Base-by-base conservation (phyloP, 2,888 invertebrate species). In the Patella ulyssiponensis region DNA sequence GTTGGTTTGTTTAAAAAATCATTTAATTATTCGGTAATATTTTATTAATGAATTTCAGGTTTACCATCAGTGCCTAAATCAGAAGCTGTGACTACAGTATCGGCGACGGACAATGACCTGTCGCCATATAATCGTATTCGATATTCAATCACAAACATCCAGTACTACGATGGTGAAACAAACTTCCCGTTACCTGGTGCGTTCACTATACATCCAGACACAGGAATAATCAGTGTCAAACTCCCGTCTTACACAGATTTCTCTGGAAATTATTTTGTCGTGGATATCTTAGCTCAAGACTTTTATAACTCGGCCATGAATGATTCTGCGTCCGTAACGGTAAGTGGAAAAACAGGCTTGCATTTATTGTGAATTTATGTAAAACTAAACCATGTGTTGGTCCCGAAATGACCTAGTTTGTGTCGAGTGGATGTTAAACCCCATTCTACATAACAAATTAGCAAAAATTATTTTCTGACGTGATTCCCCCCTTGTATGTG, bases 261-360 rank as follows among this genome's bases (percentile, higher is more conserved):
- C 73, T 77, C 82, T 52, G 83, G 82, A 9, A 86, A 88, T 1
- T 82, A 82, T 75, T 89, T 88, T 79, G 73, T 76, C 5, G 72
- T 89, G 9, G 78, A 74, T 1, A 75, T 89, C 5, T 77, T 75
- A 69, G 89, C 86, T 4, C 81, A 82, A 51, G 89, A 89, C 70
- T n/a, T 51, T 14, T 15, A 70, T 4, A 81, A 85, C n/a, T 58
- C 79, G 0, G 20, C 69, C 7, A 73, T 82, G 52, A 79, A 54
- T 44, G 80, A 81, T 69, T 77, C 64, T 1, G 75, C 77, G 69
- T 23, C 12, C 4, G 73, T 83, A 11, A 72, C 52, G n/a, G 83
- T 83, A 58, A 79, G 81, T 76, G 33, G 33, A 33, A 33, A 27
- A 33, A 33, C 33, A 33, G 4, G 4, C 33, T 33, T 33, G 33